These are phyloP conservation scores for Piezodorus guildinii DNA, from an alignment of 1,140 invertebrate genomes.

Conservation along the genomic window DNA sequence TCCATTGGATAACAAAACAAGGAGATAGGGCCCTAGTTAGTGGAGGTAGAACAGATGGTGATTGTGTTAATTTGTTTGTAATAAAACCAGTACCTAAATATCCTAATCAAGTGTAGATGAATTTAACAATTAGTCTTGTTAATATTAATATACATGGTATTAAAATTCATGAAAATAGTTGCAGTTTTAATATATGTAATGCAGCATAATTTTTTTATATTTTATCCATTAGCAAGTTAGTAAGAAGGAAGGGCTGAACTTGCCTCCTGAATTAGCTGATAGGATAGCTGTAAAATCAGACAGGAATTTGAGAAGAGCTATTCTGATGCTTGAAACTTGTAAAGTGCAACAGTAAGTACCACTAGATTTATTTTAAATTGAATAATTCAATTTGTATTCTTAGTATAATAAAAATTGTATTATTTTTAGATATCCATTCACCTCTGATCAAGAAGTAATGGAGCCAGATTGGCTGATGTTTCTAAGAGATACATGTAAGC, in stretches of 20 bases:
- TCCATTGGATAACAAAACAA: no score
- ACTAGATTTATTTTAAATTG: not conserved
- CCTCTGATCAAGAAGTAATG: constrained; percentile 63
- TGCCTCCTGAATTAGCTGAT: constrained; percentile 66
- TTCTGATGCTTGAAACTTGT: constrained; percentile 89
- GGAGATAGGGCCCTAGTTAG: no score
- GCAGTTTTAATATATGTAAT: no score
- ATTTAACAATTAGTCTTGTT: no score
- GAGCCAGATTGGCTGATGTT: constrained; percentile 91
- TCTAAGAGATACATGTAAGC: constrained; percentile 72
- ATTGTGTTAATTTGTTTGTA: no score
- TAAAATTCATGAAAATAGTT: no score
- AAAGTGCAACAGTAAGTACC: constrained; percentile 69
- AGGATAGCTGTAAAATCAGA: constrained; percentile 69
- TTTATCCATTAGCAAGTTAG: constrained; percentile 53
- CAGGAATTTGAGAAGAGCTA: constrained; percentile 83
- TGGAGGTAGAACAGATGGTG: no score
- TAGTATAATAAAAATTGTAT: not conserved
- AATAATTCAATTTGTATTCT: not conserved
- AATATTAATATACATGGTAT: no score
- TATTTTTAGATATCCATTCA: constrained; percentile 60
- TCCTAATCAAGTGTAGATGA: no score
- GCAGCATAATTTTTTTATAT: constrained; percentile 23
- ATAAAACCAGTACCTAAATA: no score
- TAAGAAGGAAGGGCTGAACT: constrained; percentile 70